phyloP scores from a whole-genome alignment of 2,797 vertebrate genomes.

The Mallotus villosus region DNA sequence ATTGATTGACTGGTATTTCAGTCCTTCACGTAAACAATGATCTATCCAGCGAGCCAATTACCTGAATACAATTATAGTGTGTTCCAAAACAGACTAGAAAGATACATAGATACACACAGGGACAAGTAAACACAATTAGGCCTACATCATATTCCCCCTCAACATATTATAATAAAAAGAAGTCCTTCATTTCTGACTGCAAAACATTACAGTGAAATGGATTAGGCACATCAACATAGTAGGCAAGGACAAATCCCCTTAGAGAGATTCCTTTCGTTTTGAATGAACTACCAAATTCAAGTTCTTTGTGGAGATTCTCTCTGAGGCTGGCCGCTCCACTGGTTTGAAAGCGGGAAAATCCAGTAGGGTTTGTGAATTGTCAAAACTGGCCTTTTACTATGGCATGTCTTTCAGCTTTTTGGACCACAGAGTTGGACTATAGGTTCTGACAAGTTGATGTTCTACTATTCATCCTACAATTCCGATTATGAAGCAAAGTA shows the following conservation, averaged over 20 bases:
- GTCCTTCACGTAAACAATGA: neutral
- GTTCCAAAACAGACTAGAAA: neutral
- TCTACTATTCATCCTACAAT: conserved; percentile 20
- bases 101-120: neutral
- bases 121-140: conserved; percentile 6
- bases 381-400: conserved; percentile 9
- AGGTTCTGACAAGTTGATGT: conserved; percentile 40
- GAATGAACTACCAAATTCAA: conserved; percentile 42
- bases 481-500: too few relatives aligned
- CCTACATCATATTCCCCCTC: conserved; percentile 8
- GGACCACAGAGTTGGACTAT: conserved; percentile 32
- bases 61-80: neutral
- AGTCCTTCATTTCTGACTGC: neutral
- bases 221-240: conserved; percentile 5
- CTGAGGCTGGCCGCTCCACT: conserved; percentile 3
- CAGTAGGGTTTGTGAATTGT: conserved; percentile 10
- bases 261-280: conserved; percentile 22
- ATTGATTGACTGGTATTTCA: neutral
- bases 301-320: conserved; percentile 25
- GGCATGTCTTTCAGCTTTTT: conserved; percentile 22
- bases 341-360: conserved; percentile 18
- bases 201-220: neutral
- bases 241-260: conserved; percentile 25
- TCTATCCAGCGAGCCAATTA: neutral
- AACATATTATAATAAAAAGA: neutral